Evolutionary conservation across 2,888 invertebrate species (phyloP).

Genomic region (Hemistola chrysoprasaria): DNA sequence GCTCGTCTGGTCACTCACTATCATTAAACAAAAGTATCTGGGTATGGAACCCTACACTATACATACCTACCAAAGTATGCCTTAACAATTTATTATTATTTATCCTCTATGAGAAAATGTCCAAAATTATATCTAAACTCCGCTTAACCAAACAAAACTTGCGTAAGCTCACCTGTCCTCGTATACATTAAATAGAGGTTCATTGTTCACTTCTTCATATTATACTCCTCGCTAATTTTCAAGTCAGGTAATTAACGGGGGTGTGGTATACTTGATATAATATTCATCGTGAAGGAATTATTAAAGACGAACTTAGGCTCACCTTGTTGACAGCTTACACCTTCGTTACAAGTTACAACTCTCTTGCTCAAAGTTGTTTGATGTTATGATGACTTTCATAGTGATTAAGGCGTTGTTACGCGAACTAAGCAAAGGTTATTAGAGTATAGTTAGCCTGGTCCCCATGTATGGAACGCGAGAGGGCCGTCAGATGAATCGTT

Average conservation of each 20-base stretch:
- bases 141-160: conserved; percentile 1
- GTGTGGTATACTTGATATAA: conserved; percentile 51
- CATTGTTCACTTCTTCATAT: conserved; percentile 38
- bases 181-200: neutral
- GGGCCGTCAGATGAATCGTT: no score
- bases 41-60: no score
- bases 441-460: no score
- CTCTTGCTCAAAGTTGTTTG: conserved; percentile 31
- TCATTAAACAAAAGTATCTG: no score
- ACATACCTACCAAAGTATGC: no score
- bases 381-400: conserved; percentile 28
- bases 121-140: no score
- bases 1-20: no score
- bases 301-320: conserved; percentile 53
- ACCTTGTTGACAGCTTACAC: conserved; percentile 48
- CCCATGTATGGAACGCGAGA: no score
- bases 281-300: conserved; percentile 63
- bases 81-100: no score
- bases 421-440: conserved; percentile 8
- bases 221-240: conserved; percentile 49
- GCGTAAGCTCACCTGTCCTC: neutral
- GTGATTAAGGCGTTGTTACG: conserved; percentile 6
- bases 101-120: no score
- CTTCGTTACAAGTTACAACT: conserved; percentile 32
- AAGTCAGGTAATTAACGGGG: conserved; percentile 55